phyloP scores from a whole-genome alignment of 2,888 invertebrate species.

The Dasysyrphus tricinctus region DNA sequence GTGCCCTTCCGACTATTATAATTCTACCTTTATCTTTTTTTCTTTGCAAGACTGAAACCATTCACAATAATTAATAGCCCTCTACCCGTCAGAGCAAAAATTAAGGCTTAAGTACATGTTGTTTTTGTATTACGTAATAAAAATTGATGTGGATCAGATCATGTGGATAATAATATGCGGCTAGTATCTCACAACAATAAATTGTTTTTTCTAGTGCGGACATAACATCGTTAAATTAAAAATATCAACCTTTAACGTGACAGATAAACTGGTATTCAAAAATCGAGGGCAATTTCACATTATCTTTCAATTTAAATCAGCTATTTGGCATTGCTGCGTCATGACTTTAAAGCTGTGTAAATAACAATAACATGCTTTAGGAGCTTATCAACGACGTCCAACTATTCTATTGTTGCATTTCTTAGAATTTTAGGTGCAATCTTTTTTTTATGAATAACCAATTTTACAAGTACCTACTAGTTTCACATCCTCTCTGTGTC shows the following conservation, averaged over 20 bases:
- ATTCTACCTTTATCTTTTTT: too few species aligned
- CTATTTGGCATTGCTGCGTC: conserved; percentile 11
- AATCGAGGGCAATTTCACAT: conserved; percentile 21
- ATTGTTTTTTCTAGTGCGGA: neutral
- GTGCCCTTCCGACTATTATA: too few species aligned
- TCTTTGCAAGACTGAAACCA: too few species aligned
- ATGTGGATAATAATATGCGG: too few species aligned
- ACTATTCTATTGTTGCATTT: conserved; percentile 16
- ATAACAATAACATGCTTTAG: neutral
- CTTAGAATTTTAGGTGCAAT: conserved; percentile 5
- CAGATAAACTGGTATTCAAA: neutral
- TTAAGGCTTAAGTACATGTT: too few species aligned
- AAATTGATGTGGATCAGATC: too few species aligned
- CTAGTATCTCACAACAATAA: neutral
- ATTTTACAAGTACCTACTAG: neutral
- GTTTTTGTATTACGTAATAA: too few species aligned
- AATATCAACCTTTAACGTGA: neutral
- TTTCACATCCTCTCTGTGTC: neutral
- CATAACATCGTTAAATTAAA: neutral
- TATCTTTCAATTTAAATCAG: conserved; percentile 16
- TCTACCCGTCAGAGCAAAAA: too few species aligned
- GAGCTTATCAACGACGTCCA: neutral
- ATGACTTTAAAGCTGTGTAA: neutral
- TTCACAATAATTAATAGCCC: too few species aligned
- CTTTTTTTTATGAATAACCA: neutral